A percentile compares a stretch with the other conserved stretches of the same genome.
Conservation (phyloP, 1,140 invertebrate species). For the Bombus superbus region DNA sequence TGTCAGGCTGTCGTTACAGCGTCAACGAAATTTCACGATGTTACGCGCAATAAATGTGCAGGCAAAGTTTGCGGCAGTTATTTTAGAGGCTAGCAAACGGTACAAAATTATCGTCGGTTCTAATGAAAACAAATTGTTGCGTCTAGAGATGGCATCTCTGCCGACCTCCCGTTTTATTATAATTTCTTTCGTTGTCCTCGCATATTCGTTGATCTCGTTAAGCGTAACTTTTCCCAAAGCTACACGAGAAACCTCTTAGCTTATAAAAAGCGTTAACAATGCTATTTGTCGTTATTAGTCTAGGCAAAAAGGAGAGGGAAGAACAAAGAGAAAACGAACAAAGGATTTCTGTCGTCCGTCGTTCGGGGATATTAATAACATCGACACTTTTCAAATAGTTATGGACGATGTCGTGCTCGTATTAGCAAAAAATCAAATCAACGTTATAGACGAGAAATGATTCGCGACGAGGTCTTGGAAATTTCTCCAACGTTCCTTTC, state of each 20-base stretch:
- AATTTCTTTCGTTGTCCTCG: neutral
- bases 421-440: neutral
- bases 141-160: neutral
- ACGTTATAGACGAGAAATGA: neutral
- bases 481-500: neutral
- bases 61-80: too few relatives aligned
- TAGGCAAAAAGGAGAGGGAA: neutral
- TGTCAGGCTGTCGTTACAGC: too few relatives aligned
- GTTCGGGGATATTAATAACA: neutral
- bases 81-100: too few relatives aligned
- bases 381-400: neutral
- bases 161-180: neutral
- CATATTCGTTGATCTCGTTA: neutral
- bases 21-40: too few relatives aligned
- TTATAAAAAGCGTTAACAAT: neutral
- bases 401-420: neutral
- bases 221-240: neutral
- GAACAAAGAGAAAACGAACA: neutral
- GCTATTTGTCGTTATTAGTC: neutral
- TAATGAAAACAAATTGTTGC: neutral
- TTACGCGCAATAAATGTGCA: too few relatives aligned
- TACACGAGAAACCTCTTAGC: neutral
- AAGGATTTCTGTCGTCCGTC: neutral
- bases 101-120: too few relatives aligned
- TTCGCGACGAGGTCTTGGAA: neutral